Conservation (phyloP, 2,888 invertebrate genomes). For the Drosophila neotestacea region DNA sequence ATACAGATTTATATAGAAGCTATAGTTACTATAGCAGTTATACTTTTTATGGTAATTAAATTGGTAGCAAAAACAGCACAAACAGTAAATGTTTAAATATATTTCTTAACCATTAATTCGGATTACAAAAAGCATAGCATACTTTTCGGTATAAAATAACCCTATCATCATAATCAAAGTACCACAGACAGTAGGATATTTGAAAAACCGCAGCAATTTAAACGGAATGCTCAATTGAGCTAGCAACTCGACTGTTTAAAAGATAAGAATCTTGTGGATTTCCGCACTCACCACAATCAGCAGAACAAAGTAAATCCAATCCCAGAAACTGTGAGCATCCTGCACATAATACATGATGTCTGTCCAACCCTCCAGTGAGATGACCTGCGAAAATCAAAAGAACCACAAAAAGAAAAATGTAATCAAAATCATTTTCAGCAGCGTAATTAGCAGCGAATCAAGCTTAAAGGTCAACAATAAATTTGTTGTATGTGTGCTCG, state of each 20-base stretch:
- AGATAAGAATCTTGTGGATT: background rate
- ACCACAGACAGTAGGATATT: background rate
- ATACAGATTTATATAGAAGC: too few relatives aligned
- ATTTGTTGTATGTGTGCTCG: conserved; percentile 8
- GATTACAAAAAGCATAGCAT: background rate
- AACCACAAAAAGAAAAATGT: background rate
- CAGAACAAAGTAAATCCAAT: conserved; percentile 99
- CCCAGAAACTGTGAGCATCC: conserved; percentile 99
- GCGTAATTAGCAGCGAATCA: conserved; percentile 51
- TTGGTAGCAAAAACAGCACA: too few relatives aligned
- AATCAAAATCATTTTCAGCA: conserved; percentile 32
- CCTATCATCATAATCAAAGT: background rate
- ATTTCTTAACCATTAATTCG: too few relatives aligned
- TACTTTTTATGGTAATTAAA: too few relatives aligned
- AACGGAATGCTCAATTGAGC: conserved; percentile 1
- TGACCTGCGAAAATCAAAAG: conserved; percentile 89
- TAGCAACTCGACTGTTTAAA: too few relatives aligned
- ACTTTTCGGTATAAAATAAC: background rate
- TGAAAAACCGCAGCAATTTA: conserved; percentile 3
- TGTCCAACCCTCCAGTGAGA: conserved; percentile 99
- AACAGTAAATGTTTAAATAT: too few relatives aligned
- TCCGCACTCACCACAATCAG: conserved; percentile 96
- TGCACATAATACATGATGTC: conserved; percentile 99
- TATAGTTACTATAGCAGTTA: too few relatives aligned
- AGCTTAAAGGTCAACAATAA: conserved; percentile 24